Conservation (phyloP, 1,140 invertebrate species). For the Acyrthosiphon pisum region DNA sequence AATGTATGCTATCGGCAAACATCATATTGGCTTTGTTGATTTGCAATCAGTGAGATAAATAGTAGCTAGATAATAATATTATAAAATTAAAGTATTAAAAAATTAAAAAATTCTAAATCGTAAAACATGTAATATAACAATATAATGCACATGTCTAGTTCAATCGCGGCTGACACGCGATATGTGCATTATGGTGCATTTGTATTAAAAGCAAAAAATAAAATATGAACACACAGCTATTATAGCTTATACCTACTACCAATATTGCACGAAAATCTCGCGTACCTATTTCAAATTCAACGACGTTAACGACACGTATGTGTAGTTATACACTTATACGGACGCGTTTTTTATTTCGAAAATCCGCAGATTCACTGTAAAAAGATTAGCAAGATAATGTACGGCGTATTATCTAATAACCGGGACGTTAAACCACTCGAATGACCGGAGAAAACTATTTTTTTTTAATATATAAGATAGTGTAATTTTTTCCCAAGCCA, state of each 20-base stretch:
- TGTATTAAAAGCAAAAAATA: background rate
- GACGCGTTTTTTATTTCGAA: background rate
- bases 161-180: background rate
- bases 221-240: background rate
- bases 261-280: background rate
- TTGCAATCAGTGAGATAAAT: background rate
- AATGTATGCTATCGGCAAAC: conserved; percentile 55
- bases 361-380: background rate
- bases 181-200: background rate
- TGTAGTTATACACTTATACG: background rate
- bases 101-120: background rate
- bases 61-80: background rate
- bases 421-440: background rate
- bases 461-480: background rate
- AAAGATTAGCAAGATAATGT: background rate
- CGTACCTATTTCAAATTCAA: background rate
- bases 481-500: background rate
- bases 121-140: background rate
- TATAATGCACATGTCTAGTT: background rate
- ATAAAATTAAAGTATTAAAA: background rate
- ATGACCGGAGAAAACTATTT: background rate
- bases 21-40: conserved; percentile 3
- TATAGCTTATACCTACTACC: background rate
- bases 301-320: background rate
- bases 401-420: background rate